A percentile compares a stretch with the other conserved stretches of the same genome.
phyloP scores from a whole-genome alignment of 2,113 vertebrate genomes.

The Trematomus loennbergii region DNA sequence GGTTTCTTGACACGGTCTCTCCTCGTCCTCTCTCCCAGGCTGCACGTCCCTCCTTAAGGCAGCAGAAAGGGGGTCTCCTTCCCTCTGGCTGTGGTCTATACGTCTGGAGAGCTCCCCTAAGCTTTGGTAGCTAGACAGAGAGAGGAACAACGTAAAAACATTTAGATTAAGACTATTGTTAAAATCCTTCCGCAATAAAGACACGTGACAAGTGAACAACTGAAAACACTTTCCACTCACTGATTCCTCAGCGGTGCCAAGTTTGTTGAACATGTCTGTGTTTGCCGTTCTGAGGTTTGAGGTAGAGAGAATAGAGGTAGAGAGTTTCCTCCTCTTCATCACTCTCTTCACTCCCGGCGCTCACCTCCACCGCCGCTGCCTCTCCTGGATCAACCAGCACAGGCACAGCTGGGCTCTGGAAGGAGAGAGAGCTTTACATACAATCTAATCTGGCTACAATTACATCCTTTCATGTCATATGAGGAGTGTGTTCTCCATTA shows the following conservation, averaged over 20 bases:
- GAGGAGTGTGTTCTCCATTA: too few relatives aligned
- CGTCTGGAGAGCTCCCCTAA: constrained; percentile 81
- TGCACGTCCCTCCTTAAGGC: constrained; percentile 16
- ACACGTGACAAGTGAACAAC: not conserved
- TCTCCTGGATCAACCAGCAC: constrained; percentile 8
- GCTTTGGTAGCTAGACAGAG: constrained; percentile 79
- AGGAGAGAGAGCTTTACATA: not conserved
- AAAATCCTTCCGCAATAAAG: not conserved
- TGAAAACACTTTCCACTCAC: constrained; percentile 79
- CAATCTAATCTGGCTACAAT: too few relatives aligned
- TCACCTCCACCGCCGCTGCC: constrained; percentile 43
- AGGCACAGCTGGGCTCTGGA: constrained; percentile 57
- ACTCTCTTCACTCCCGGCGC: constrained; percentile 58
- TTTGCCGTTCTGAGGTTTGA: constrained; percentile 61
- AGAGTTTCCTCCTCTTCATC: constrained; percentile 35
- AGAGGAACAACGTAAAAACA: not conserved
- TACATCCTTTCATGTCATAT: too few relatives aligned
- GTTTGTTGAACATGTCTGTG: constrained; percentile 68
- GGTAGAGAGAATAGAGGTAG: constrained; percentile 51
- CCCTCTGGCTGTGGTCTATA: constrained; percentile 19
- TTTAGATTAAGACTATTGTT: too few relatives aligned
- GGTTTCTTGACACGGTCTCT: constrained; percentile 2
- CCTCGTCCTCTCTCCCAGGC: not conserved
- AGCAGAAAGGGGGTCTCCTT: constrained; percentile 9
- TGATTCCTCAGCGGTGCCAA: constrained; percentile 74